A percentile compares a stretch with the other conserved stretches of the same genome.
phyloP scores from a whole-genome alignment of 2,113 vertebrate species.

The Malaclemys terrapin region DNA sequence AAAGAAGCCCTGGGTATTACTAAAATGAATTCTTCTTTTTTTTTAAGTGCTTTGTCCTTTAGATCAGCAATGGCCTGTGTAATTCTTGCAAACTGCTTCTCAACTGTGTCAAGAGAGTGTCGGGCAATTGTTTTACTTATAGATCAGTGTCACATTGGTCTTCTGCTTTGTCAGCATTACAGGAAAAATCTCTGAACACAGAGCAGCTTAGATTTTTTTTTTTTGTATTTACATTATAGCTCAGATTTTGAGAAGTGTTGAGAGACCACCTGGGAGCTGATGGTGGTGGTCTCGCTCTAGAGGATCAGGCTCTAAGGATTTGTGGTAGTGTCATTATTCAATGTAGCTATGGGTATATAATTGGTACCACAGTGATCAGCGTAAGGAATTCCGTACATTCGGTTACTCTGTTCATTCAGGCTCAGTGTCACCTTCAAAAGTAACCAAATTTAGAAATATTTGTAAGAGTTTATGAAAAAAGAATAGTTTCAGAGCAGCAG shows the following conservation, averaged over 20 bases:
- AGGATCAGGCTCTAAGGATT: not conserved
- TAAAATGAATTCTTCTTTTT: not conserved
- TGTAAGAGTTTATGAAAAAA: not conserved
- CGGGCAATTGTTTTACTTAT: not conserved
- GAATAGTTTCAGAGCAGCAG: no score
- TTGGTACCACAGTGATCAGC: not conserved
- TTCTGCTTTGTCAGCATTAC: not conserved
- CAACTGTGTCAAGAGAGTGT: not conserved
- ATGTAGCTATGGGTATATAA: not conserved
- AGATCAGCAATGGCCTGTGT: not conserved
- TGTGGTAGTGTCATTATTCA: not conserved
- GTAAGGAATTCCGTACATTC: not conserved
- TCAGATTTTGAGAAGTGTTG: not conserved
- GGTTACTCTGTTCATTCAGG: not conserved
- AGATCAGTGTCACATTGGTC: not conserved
- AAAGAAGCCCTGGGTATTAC: not conserved
- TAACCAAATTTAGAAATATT: not conserved
- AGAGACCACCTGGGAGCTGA: not conserved
- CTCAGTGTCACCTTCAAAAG: not conserved
- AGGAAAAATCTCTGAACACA: not conserved
- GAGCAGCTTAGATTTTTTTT: not conserved
- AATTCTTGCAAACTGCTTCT: not conserved
- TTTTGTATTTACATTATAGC: not conserved
- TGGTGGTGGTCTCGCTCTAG: not conserved
- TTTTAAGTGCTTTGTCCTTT: not conserved